Evolutionary conservation across 2,888 invertebrate species (phyloP).

Genomic region (Rhaphigaster nebulosa): DNA sequence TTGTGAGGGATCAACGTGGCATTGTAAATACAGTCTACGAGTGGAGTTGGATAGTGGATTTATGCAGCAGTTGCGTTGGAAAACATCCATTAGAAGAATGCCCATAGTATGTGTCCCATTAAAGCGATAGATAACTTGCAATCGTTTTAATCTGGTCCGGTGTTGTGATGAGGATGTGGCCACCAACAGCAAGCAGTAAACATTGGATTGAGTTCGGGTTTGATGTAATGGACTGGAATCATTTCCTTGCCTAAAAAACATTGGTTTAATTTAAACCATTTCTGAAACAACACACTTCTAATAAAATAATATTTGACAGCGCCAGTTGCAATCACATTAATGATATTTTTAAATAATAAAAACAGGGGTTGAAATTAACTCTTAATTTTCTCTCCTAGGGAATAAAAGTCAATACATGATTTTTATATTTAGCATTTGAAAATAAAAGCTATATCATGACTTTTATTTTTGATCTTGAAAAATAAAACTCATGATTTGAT

Average conservation of each 20-base stretch:
- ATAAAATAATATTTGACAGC: no score
- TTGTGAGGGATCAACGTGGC: conserved; percentile 9
- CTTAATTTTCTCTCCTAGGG: no score
- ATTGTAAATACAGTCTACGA: conserved; percentile 26
- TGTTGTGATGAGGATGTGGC: not conserved
- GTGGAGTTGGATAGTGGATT: not conserved
- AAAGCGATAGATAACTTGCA: conserved; percentile 11
- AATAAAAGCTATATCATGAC: no score
- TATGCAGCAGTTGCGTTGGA: conserved; percentile 28
- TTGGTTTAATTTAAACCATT: not conserved
- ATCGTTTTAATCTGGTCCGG: not conserved
- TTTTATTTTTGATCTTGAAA: no score
- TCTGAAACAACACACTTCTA: not conserved
- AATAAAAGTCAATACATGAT: no score
- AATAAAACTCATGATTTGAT: no score
- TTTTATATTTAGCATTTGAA: no score
- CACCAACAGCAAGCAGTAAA: not conserved
- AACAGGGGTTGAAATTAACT: no score
- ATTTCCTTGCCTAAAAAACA: not conserved
- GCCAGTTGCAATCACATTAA: no score
- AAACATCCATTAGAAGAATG: conserved; percentile 36
- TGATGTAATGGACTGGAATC: not conserved
- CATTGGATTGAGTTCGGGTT: not conserved
- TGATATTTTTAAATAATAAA: no score
- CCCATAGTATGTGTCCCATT: not conserved